phyloP scores from a whole-genome alignment of 2,797 vertebrate species.

The Mionectes olivaceus region DNA sequence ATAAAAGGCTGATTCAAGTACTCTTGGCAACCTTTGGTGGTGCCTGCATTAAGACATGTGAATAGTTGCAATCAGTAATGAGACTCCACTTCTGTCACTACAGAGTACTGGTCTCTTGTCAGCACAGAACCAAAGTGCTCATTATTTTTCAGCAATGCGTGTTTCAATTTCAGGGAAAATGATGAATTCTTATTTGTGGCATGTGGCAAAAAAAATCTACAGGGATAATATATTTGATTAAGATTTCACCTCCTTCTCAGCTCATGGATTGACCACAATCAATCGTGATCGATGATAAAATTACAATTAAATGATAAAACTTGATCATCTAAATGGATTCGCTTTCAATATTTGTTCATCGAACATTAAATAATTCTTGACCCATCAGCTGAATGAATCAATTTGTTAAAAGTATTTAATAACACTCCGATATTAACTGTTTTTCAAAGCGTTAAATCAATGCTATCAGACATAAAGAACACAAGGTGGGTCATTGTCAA shows the following conservation, averaged over 20 bases:
- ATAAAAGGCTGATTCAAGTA: not conserved
- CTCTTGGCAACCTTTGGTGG: not conserved
- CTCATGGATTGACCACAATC: not conserved
- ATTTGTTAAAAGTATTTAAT: not conserved
- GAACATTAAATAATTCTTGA: not conserved
- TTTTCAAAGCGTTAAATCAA: not conserved
- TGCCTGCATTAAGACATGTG: not conserved
- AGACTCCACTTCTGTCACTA: not conserved
- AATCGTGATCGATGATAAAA: not conserved
- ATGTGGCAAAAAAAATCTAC: not conserved
- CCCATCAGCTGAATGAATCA: not conserved
- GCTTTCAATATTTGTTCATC: not conserved
- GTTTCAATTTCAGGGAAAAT: not conserved
- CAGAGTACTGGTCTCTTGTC: not conserved
- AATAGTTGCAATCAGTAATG: conserved; percentile 33
- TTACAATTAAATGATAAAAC: not conserved
- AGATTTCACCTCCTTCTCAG: not conserved
- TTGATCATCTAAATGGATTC: not conserved
- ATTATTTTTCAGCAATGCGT: not conserved
- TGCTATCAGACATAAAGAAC: not conserved
- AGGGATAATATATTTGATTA: not conserved
- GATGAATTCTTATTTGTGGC: not conserved
- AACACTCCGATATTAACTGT: not conserved
- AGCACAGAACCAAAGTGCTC: not conserved
- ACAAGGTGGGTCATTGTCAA: not conserved